These are phyloP conservation scores for Chaetophractus vellerosus DNA, from an alignment of 2,797 vertebrate genomes.

Conservation along the genomic window DNA sequence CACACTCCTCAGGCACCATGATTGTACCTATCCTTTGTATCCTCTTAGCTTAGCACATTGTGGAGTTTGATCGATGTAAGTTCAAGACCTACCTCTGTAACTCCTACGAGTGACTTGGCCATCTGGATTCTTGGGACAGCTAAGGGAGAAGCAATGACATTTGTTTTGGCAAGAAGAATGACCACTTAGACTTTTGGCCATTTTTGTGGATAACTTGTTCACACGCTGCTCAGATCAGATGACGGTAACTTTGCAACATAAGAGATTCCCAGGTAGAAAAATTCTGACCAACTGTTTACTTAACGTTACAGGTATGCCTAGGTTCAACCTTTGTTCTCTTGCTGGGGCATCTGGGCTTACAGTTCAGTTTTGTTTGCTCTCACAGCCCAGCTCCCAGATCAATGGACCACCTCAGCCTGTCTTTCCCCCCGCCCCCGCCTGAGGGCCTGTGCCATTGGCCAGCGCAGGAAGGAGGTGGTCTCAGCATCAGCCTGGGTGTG, in stretches of 20 bases:
- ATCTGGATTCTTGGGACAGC: background rate
- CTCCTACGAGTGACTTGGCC: background rate
- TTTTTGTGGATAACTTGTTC: conserved; percentile 25
- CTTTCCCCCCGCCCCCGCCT: background rate
- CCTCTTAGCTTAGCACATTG: background rate
- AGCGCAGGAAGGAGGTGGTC: background rate
- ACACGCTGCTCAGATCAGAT: background rate
- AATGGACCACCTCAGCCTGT: conserved; percentile 1
- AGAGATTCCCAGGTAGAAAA: background rate
- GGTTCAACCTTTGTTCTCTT: conserved; percentile 72
- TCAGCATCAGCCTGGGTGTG: background rate
- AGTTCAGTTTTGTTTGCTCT: conserved; percentile 65
- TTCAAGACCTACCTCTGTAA: conserved; percentile 21
- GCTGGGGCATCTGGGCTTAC: conserved; percentile 35
- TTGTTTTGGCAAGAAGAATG: conserved; percentile 11
- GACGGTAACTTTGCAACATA: background rate
- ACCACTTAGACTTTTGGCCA: conserved; percentile 3
- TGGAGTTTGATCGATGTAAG: background rate
- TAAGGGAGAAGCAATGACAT: conserved; percentile 35
- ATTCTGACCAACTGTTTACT: conserved; percentile 48
- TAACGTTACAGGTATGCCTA: conserved; percentile 47
- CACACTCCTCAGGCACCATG: background rate
- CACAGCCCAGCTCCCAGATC: conserved; percentile 4
- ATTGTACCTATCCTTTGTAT: background rate
- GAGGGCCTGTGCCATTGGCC: conserved; percentile 18